Evolutionary conservation across 2,888 invertebrate genomes (phyloP).

Genomic region (Archips xylosteana): DNA sequence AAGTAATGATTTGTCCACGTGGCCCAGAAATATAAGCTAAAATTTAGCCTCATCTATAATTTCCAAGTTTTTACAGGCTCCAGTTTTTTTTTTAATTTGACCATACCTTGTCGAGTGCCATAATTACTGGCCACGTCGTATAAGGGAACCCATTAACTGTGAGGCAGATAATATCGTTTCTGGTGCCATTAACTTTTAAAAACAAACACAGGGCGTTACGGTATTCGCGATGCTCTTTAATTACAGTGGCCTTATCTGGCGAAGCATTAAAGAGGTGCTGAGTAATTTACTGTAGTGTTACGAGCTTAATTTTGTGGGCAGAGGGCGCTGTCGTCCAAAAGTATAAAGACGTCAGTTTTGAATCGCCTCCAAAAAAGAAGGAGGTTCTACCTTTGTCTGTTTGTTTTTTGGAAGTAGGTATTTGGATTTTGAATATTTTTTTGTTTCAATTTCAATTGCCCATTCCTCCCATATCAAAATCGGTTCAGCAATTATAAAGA

Average conservation of each 20-base stretch:
- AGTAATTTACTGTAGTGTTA: constrained; percentile 22
- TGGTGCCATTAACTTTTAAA: constrained; percentile 43
- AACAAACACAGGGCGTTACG: constrained; percentile 46
- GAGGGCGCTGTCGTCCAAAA: background rate
- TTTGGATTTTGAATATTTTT: too few species aligned
- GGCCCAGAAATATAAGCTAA: too few species aligned
- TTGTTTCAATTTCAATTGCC: too few species aligned
- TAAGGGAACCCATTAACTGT: constrained; percentile 40
- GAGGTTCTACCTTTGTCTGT: too few species aligned
- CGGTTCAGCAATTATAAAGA: too few species aligned
- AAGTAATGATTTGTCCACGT: too few species aligned
- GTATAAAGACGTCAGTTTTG: background rate
- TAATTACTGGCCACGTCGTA: constrained; percentile 39
- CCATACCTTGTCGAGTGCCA: constrained; percentile 19
- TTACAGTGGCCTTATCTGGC: constrained; percentile 42
- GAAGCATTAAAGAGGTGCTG: constrained; percentile 28
- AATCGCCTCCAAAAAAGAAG: too few species aligned
- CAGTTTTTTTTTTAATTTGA: background rate
- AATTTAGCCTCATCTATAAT: too few species aligned
- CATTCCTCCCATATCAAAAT: too few species aligned
- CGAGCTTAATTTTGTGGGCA: background rate
- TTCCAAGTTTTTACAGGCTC: background rate
- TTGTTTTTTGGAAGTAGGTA: too few species aligned
- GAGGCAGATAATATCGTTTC: constrained; percentile 42
- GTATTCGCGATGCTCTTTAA: constrained; percentile 41